phyloP scores from a whole-genome alignment of 2,797 vertebrate genomes.

The Cossypha niveicapilla region DNA sequence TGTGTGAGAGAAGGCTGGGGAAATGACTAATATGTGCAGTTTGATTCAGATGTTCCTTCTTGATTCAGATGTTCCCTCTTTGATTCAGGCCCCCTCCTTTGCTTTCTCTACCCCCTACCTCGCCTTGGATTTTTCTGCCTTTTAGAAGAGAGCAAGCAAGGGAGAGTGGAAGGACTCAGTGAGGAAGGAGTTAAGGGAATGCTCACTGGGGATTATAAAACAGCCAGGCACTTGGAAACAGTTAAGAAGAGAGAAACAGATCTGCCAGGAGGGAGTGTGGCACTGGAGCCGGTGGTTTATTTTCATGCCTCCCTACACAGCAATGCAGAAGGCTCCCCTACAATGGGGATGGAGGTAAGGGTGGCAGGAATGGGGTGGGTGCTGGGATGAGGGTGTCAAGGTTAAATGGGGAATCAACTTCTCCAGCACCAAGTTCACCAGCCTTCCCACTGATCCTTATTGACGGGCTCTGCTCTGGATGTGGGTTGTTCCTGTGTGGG shows the following conservation, averaged over 20 bases:
- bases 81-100: constrained; percentile 32
- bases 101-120: constrained; percentile 1
- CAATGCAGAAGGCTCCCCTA: constrained; percentile 36
- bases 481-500: neutral
- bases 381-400: neutral
- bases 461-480: neutral
- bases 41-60: constrained; percentile 50
- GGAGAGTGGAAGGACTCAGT: constrained; percentile 30
- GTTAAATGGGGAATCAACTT: neutral
- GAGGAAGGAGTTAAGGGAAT: constrained; percentile 62
- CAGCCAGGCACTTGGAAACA: constrained; percentile 63
- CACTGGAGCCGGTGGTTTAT: constrained; percentile 54
- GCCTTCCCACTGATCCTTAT: neutral
- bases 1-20: constrained; percentile 11
- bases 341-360: constrained; percentile 22
- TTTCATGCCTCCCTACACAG: constrained; percentile 56
- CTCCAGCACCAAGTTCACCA: neutral
- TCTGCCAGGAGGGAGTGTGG: constrained; percentile 62
- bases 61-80: constrained; percentile 50
- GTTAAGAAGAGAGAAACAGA: constrained; percentile 67
- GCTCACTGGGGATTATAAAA: constrained; percentile 58
- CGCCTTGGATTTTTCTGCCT: constrained; percentile 2
- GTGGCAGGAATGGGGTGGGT: rapidly evolving
- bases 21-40: constrained; percentile 11
- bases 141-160: neutral